phyloP scores from a whole-genome alignment of 2,797 vertebrate genomes.

The Acomys russatus region DNA sequence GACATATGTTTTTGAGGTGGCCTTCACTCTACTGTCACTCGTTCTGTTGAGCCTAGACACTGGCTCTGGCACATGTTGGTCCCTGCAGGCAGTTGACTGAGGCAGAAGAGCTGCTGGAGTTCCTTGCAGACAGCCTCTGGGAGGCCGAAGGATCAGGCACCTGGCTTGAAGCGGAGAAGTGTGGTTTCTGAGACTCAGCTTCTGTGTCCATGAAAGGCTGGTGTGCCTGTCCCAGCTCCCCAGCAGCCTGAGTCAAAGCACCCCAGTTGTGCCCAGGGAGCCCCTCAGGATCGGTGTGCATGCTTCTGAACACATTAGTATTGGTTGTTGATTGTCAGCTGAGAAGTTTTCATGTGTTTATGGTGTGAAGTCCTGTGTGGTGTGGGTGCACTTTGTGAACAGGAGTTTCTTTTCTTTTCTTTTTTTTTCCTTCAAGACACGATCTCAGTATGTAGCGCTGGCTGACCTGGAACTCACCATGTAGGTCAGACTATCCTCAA shows the following conservation, averaged over 20 bases:
- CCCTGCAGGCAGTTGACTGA: neutral
- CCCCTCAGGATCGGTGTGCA: neutral
- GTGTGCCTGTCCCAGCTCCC: neutral
- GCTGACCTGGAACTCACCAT: neutral
- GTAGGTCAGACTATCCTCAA: neutral
- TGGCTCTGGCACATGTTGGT: neutral
- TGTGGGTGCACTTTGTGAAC: neutral
- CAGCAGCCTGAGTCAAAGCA: neutral
- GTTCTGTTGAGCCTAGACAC: neutral
- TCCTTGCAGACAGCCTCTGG: neutral
- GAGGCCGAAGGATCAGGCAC: neutral
- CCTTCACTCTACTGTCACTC: neutral
- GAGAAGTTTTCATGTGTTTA: conserved; percentile 1
- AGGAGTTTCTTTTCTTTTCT: neutral
- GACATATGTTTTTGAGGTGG: neutral
- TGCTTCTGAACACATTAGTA: neutral
- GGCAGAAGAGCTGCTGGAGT: conserved; percentile 24
- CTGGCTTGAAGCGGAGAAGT: conserved; percentile 19
- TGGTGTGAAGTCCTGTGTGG: neutral
- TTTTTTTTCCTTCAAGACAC: neutral
- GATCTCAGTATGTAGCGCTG: neutral
- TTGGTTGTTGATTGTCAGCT: conserved; percentile 11
- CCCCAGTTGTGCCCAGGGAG: neutral
- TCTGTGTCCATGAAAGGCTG: neutral
- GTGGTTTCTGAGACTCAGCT: conserved; percentile 4